Conservation (phyloP, 2,113 vertebrate genomes). For the Anarhynchus alexandrinus region DNA sequence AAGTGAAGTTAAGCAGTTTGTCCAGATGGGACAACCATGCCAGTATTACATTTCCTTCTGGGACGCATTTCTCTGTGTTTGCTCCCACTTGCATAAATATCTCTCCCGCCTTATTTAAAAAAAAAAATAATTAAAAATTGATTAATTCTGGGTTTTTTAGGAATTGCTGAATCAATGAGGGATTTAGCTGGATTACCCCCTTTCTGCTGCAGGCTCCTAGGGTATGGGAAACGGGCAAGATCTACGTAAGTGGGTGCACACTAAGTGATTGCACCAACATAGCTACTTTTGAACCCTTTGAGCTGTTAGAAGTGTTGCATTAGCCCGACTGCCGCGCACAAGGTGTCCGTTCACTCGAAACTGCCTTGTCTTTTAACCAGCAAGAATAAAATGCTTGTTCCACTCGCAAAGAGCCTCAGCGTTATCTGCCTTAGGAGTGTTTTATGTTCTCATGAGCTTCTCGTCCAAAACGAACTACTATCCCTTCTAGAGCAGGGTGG, state of each 20-base stretch:
- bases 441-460: background rate
- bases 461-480: accelerated
- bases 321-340: background rate
- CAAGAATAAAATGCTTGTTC: background rate
- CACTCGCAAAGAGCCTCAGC: background rate
- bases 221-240: background rate
- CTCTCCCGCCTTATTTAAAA: background rate
- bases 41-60: background rate
- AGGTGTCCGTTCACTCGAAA: accelerated
- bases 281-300: background rate
- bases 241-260: background rate
- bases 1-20: background rate
- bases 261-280: background rate
- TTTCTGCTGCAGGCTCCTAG: background rate
- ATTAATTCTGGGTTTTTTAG: background rate
- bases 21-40: background rate
- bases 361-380: background rate
- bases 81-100: background rate
- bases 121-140: background rate
- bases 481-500: background rate
- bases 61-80: background rate
- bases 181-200: background rate
- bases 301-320: background rate
- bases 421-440: background rate
- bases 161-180: background rate